Base-by-base conservation (phyloP, 1,140 invertebrate species). In the Neuroterus valhalla region DNA sequence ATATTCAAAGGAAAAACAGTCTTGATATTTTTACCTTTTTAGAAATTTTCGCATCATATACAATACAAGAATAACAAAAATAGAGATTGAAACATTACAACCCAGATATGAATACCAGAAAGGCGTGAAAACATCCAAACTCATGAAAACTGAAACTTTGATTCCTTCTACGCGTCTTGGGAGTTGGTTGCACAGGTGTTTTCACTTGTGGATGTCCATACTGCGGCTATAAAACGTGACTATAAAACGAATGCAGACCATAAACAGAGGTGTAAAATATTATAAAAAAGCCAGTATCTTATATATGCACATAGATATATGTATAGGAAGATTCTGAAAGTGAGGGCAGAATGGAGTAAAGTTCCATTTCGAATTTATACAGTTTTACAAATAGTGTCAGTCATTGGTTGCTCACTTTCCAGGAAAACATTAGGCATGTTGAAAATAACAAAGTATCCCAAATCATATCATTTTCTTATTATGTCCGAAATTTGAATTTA, bases 161-260 rank as follows among this genome's bases (percentile, higher is more conserved):
- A 55, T 55, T 55, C 26, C 52, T 55, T 55, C 10, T 21, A 26
- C 52, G 26, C 52, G 52, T 55, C 52, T 14, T 55, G 52, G 21
- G 26, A 55, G 52, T 55, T 55, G 52, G 52, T 21, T 55, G 23
- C 52, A 31, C 21, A 21, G 26, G 21, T 55, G 52, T 55, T 55
- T 55, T 55, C 52, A 55, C 52, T 55, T 55, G 52, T 55, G 52
- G 3, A 55, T 55, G 26, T 55, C 26, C 19, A 55, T 55, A 21
- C 52, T 26, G 52, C 15, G 52, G 15, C 52, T 55, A 55, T 55
- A 55, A 55, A 55, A 55, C 19, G 19, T 14, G 52, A 23, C 52
- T 14, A 55, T 55, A 55, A 55, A 55, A 55, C 52, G 21, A 55
- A 55, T 23, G 52, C 26, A 55, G 52, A 55, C 26, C 52, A 23